Evolutionary conservation across 2,797 vertebrate species (phyloP), one percentile per base, ranked within the genome.

Genomic region (Ceyx erithaca): DNA sequence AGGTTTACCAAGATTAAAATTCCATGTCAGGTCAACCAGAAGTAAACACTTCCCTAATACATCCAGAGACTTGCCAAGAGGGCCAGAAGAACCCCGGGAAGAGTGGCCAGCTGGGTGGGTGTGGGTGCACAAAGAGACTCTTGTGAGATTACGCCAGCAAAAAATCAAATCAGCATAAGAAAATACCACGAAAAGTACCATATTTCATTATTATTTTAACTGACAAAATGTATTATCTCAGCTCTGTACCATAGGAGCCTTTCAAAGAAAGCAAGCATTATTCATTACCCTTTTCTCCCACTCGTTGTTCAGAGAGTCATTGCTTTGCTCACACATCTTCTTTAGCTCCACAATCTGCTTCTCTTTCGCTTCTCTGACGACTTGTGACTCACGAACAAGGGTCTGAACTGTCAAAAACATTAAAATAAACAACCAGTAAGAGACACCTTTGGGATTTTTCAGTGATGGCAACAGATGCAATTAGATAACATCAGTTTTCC

Each of bases 281-380:
- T 4, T 58, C 66, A 31, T 91, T 98, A 99, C 99, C 98, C 98
- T 99, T 96, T 99, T 99, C 97, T 99, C 99, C 98, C 98, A 99
- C 84, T 99, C 98, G 7, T 99, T 99, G 96, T 98, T 99, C 95
- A 99, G 91, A 90, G 97, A 98, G 64, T 99, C 98, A 10, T 90
- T 73, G 92, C 98, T 99, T 90, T 99, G 98, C 94, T 99, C 98
- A 71, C 98, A 98, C 97, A 99, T 98, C 97, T 98, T 99, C 98
- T 98, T 99, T 93, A 99, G 96, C 97, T 99, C 99, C 26, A 80
- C 71, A 72, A 99, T 99, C 98, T 99, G 99, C 94, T 98, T 98
- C 81, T 99, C 99, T 97, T 99, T 99, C 91, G 98, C 98, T 95
- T 99, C 98, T 73, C 98, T 97, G 97, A 99, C 97, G 90, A 99